Evolutionary conservation across 2,888 invertebrate genomes (phyloP).

Genomic region (Electrophaes corylata): DNA sequence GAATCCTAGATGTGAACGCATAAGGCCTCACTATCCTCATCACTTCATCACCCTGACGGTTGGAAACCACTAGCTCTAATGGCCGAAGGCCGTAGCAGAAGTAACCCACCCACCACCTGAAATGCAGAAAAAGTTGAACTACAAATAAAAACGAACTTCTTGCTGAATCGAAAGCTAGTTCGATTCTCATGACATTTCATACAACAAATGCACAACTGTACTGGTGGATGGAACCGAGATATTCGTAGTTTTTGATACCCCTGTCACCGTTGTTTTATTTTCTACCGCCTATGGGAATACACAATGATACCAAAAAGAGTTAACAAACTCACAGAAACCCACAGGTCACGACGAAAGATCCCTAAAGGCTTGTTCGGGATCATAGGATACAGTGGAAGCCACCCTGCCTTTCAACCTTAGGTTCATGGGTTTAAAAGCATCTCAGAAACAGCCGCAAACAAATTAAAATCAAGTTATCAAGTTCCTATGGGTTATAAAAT

Average conservation of each 20-base stretch:
- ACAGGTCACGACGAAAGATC: background rate
- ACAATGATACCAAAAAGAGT: background rate
- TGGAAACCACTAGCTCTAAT: constrained; percentile 60
- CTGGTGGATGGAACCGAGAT: too few relatives aligned
- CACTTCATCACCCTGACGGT: constrained; percentile 74
- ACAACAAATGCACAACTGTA: too few relatives aligned
- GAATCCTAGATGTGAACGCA: constrained; percentile 90
- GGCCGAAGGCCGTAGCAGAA: constrained; percentile 71
- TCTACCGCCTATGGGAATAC: background rate
- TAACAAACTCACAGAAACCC: background rate
- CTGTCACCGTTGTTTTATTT: background rate
- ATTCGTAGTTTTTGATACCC: background rate
- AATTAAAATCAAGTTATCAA: too few relatives aligned
- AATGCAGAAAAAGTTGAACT: background rate
- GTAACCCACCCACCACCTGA: constrained; percentile 75
- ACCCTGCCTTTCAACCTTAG: too few relatives aligned
- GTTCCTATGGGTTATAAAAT: too few relatives aligned
- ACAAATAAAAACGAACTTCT: too few relatives aligned
- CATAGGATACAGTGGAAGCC: too few relatives aligned
- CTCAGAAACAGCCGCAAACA: too few relatives aligned
- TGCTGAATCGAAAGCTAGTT: too few relatives aligned
- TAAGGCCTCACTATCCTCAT: constrained; percentile 92
- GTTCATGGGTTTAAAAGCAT: too few relatives aligned
- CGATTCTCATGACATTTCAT: too few relatives aligned
- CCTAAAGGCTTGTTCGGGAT: background rate